Base-by-base conservation (phyloP, 35 echinoderm and acorn worm species). In the Ptychodera flava region DNA sequence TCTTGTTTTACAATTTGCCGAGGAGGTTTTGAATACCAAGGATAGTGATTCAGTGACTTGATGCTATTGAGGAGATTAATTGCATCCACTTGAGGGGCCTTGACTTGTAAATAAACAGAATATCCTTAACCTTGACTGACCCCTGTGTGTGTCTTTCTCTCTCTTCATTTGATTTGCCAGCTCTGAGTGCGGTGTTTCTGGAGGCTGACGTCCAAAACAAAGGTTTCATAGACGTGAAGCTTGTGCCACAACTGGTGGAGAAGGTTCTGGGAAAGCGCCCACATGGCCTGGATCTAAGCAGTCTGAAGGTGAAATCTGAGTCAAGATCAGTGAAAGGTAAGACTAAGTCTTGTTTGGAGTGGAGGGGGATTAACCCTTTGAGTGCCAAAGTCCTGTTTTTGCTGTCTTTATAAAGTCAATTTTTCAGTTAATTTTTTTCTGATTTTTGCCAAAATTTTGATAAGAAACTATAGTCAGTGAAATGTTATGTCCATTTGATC, bases 141-240 rank as follows among this genome's bases (percentile, higher is more conserved):
- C 45, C 22, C n/a, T n/a, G n/a, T n/a, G n/a, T 6, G 45, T 64
- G 45, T 64, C 22, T 22, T 64, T 64, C 22, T 64, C 22, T 22
- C 22, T 80, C n/a, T 29, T 10, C 30, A 29, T 80, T 82, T 30
- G 31, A 33, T 1, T 32, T 82, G 0, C 12, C 82, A 83, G 82
- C 37, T 35, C 28, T 83, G 29, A 83, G 37, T 16, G 82, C 82
- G 6, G 34, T 36, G 35, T 83, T 83, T 37, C 35, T 83, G 1
- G 82, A 83, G 28, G 82, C 82, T 28, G 82, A 83, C 35, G 1
- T 36, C n/a, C 33, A 83, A 30, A 36, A 37, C 6, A 83, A 83
- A 30, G 82, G 82, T 36, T 33, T 37, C 28, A 83, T 83, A 28
- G 82, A 83, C 35, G 82, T 83, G 0, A 34, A 14, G 1, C 82